phyloP scores from a whole-genome alignment of 2,113 vertebrate species.

The Donacobius atricapilla region DNA sequence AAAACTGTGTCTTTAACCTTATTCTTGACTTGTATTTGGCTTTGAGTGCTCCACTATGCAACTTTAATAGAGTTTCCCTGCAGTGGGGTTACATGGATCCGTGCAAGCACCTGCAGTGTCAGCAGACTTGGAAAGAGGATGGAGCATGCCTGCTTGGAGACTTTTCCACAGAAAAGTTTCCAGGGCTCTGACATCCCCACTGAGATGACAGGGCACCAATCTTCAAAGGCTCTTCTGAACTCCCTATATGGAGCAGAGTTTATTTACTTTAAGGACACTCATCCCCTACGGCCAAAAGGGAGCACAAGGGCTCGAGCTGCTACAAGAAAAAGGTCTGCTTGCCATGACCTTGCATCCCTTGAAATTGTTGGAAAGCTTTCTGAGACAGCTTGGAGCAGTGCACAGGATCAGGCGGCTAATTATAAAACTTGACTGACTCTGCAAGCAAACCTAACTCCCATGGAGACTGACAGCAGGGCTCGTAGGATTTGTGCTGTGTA shows the following conservation, averaged over 20 bases:
- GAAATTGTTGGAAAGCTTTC: slow-evolving; percentile 14
- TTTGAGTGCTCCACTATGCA: slow-evolving; percentile 12
- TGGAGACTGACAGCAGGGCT: not conserved
- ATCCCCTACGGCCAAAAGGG: not conserved
- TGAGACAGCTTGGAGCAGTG: not conserved
- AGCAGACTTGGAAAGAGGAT: not conserved
- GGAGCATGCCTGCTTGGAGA: not conserved
- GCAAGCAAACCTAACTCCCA: not conserved
- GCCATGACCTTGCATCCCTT: not conserved
- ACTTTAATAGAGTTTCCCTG: slow-evolving; percentile 7
- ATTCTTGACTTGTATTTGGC: not conserved
- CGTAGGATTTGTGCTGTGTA: not conserved
- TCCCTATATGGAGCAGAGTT: not conserved
- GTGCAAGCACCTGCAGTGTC: not conserved
- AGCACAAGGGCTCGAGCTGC: not conserved
- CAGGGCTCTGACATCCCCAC: not conserved
- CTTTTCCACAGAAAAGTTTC: not conserved
- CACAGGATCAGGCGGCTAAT: slow-evolving; percentile 10
- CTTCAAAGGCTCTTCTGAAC: not conserved
- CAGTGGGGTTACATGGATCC: not conserved
- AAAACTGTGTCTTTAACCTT: slow-evolving; percentile 28
- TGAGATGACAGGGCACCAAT: not conserved
- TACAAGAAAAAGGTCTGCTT: not conserved
- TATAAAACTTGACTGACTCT: not conserved
- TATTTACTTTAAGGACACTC: not conserved